A percentile compares a stretch with the other conserved stretches of the same genome.
Evolutionary conservation across 2,888 invertebrate genomes (phyloP).

Genomic region (Rhogogaster chlorosoma): DNA sequence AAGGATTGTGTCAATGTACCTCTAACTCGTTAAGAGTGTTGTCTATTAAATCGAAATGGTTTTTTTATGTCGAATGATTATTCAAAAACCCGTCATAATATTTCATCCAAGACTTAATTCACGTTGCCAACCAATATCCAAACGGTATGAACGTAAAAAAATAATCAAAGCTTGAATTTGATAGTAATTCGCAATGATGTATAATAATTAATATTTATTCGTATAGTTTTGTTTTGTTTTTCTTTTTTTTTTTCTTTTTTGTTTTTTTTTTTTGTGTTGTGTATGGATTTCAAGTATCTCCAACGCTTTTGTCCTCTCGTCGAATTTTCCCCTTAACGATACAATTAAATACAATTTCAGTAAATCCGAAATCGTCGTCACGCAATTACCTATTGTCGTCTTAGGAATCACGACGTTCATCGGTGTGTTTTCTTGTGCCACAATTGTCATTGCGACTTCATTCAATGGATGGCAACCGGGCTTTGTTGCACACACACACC

Average conservation of each 20-base stretch:
- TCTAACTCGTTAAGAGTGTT: conserved; percentile 18
- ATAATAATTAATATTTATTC: conserved; percentile 34
- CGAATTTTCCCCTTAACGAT: conserved; percentile 35
- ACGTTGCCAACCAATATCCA: conserved; percentile 47
- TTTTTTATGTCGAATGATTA: conserved; percentile 23
- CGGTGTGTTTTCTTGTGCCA: conserved; percentile 34
- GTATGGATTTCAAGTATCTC: conserved; percentile 28
- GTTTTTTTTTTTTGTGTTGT: background rate
- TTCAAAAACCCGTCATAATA: conserved; percentile 25
- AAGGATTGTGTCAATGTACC: conserved; percentile 40
- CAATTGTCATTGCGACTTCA: conserved; percentile 50
- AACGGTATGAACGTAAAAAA: conserved; percentile 45
- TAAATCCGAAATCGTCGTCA: conserved; percentile 44
- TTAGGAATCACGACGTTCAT: conserved; percentile 25
- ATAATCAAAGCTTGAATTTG: conserved; percentile 48
- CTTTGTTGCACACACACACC: conserved; percentile 95
- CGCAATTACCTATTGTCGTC: conserved; percentile 49
- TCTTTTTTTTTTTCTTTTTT: background rate
- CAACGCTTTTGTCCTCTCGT: conserved; percentile 39
- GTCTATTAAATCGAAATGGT: conserved; percentile 18
- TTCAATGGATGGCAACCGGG: conserved; percentile 94
- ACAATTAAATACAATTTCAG: conserved; percentile 45
- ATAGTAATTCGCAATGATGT: conserved; percentile 48
- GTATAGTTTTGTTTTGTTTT: conserved; percentile 15
- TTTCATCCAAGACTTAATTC: conserved; percentile 33